Conservation (phyloP, 2,888 invertebrate species). For the Acronicta psi region DNA sequence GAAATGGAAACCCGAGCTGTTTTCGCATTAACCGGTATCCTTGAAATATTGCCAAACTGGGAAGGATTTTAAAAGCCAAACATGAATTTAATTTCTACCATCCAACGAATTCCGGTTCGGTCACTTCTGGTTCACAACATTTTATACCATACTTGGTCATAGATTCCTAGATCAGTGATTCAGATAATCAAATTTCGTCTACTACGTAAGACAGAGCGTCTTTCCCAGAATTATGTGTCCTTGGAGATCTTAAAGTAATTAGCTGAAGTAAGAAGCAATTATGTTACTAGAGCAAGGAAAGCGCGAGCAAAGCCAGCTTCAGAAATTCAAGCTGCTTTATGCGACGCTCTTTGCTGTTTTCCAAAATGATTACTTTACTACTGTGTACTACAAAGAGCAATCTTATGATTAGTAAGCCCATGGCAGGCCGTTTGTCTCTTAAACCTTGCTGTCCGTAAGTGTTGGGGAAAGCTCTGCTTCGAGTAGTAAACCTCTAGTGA, state of each 20-base stretch:
- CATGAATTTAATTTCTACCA: too few species aligned
- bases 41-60: constrained; percentile 33
- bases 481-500: too few species aligned
- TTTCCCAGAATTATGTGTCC: background rate
- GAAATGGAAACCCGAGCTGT: constrained; percentile 33
- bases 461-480: too few species aligned
- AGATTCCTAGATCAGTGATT: constrained; percentile 1
- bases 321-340: background rate
- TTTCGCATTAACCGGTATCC: constrained; percentile 25
- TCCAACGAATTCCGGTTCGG: too few species aligned
- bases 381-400: too few species aligned
- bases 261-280: background rate
- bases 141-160: background rate
- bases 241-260: constrained; percentile 9
- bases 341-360: background rate
- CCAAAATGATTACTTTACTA: background rate
- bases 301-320: background rate
- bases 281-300: too few species aligned
- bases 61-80: constrained; percentile 16
- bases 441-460: too few species aligned
- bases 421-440: too few species aligned
- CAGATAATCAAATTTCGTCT: constrained; percentile 19
- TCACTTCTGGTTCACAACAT: background rate
- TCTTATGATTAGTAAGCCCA: too few species aligned
- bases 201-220: constrained; percentile 5